A percentile compares a stretch with the other conserved stretches of the same genome.
Evolutionary conservation across 2,888 invertebrate species (phyloP).

Genomic region (Agonum fuliginosum): DNA sequence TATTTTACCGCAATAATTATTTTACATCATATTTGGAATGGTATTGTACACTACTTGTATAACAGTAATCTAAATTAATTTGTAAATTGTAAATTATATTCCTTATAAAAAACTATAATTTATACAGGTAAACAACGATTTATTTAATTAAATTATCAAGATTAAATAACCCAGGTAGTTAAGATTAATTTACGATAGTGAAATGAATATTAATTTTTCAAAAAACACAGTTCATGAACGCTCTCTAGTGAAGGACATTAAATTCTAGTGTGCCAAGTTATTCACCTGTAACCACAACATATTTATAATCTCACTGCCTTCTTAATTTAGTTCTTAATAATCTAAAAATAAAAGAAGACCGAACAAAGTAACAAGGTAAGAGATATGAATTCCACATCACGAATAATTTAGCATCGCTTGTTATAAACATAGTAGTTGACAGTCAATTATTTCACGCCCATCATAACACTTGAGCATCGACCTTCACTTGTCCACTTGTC

Average conservation of each 20-base stretch:
- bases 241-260: neutral
- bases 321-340: too few relatives aligned
- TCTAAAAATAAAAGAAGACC: too few relatives aligned
- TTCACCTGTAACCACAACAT: neutral
- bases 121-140: neutral
- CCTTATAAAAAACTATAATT: too few relatives aligned
- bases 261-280: neutral
- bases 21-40: too few relatives aligned
- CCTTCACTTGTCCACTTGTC: conserved; percentile 14
- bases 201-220: neutral
- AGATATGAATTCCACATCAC: neutral
- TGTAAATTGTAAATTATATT: too few relatives aligned
- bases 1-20: too few relatives aligned
- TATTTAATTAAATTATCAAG: neutral
- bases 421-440: neutral
- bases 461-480: neutral
- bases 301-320: neutral
- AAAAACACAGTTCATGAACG: neutral
- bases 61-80: too few relatives aligned
- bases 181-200: neutral
- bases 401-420: neutral
- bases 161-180: neutral
- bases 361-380: too few relatives aligned
- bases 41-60: too few relatives aligned
- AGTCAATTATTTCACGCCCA: neutral